phyloP scores from a whole-genome alignment of 2,797 vertebrate genomes.

The Otolemur crassicaudatus region DNA sequence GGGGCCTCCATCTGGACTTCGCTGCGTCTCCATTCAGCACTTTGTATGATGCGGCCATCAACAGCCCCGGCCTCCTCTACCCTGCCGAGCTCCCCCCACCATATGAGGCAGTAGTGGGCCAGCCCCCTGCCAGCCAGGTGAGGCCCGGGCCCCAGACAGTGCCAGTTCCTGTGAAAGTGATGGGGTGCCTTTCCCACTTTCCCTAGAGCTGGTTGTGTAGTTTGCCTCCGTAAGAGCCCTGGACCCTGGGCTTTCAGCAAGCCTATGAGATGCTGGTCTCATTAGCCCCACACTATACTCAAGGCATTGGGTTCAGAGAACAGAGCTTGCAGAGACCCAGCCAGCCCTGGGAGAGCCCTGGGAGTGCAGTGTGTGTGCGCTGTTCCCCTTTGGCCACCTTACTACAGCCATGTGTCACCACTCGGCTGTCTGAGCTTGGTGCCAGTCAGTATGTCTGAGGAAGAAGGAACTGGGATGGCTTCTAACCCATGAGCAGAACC shows the following conservation, averaged over 20 bases:
- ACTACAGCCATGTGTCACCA: fast-evolving
- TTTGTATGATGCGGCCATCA: constrained; percentile 95
- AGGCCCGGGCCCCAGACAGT: constrained; percentile 54
- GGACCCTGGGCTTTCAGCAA: fast-evolving
- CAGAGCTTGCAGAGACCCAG: neutral
- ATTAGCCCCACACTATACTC: fast-evolving
- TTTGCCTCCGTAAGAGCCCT: fast-evolving
- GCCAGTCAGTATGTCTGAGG: neutral
- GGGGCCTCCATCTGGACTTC: constrained; percentile 95
- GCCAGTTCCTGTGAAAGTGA: fast-evolving
- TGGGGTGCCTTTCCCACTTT: neutral
- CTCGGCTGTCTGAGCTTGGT: neutral
- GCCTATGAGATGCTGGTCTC: neutral
- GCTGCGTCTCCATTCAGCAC: constrained; percentile 94
- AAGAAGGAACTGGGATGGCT: neutral
- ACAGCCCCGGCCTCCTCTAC: constrained; percentile 95
- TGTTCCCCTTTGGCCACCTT: fast-evolving
- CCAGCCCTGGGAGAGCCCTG: neutral
- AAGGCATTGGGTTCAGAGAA: neutral
- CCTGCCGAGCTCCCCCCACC: constrained; percentile 97
- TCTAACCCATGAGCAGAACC: neutral
- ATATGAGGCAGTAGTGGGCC: constrained; percentile 96
- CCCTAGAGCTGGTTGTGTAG: neutral
- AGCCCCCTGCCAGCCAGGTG: constrained; percentile 93
- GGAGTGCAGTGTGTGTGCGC: fast-evolving